Base-by-base conservation (phyloP, 1,140 invertebrate genomes). In the Cherax destructor region DNA sequence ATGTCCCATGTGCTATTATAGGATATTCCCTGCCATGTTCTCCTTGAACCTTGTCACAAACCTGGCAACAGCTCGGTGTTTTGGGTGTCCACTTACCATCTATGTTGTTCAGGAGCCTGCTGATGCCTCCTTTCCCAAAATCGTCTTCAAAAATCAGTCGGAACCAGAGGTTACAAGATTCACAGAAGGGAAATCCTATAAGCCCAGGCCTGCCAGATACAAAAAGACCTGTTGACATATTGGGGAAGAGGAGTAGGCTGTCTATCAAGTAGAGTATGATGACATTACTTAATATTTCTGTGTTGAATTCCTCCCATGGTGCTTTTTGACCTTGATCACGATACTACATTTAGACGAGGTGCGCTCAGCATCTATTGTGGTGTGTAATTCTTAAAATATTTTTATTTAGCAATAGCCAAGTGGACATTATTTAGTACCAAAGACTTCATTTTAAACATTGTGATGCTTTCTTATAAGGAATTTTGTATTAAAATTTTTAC, bases 1-100 rank as follows among this genome's bases (percentile, higher is more conserved):
- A 52, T 88, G 86, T 18, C 86, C 86, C 3, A 88, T 88, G 86
- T 88, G 86, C 59, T 88, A 88, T 11, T 65, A 41, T 10, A 76
- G 86, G 11, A 77, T 88, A 47, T 69, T 88, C 21, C 77, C 78
- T 7, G 47, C 72, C 13, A 88, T 80, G 86, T 88, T 80, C 41
- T 61, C 86, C 30, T 30, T 88, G 59, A 52, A 88, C 47, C 86
- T 80, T 3, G 41, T 47, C 86, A 50, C 86, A 7, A 30, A 65
- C 7, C 59, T 88, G 41, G 86, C 86, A 4, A 88, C 52, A 1
- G 78, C 86, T 21, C 24, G 21, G 13, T 88, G 86, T 30, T 30
- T 88, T 16, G 86, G 86, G 16, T 88, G 86, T 21, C 76, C 78
- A 18, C 59, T 88, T 3, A 80, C 77, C 18, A 88, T 88, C 11